phyloP scores from a whole-genome alignment of 2,888 invertebrate species.

The Marasmarcha lunaedactyla region DNA sequence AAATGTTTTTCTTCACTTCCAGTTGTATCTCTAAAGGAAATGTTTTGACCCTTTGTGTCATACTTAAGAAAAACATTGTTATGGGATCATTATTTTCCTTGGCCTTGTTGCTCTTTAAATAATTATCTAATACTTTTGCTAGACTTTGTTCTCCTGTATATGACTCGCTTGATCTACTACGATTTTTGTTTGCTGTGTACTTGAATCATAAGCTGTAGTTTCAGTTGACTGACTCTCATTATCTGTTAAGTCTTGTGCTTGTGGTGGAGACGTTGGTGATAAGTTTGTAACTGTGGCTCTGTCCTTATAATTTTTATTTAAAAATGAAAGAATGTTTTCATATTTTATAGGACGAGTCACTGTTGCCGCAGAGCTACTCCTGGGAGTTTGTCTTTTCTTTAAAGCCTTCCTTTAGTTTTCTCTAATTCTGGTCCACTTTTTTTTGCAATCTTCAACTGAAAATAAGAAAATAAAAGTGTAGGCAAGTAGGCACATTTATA shows the following conservation, averaged over 20 bases:
- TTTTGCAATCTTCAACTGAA: too few species aligned
- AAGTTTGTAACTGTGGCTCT: too few species aligned
- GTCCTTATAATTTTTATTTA: too few species aligned
- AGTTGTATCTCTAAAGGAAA: slow-evolving; percentile 10
- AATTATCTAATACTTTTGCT: slow-evolving; percentile 12
- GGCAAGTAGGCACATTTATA: too few species aligned
- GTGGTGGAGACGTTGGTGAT: slow-evolving; percentile 11
- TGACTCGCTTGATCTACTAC: slow-evolving; percentile 10
- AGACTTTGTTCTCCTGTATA: slow-evolving; percentile 10
- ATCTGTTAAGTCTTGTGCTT: slow-evolving; percentile 11
- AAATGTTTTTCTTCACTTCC: slow-evolving; percentile 7
- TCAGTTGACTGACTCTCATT: slow-evolving; percentile 11
- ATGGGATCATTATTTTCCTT: slow-evolving; percentile 12
- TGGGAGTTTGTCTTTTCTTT: slow-evolving; percentile 9
- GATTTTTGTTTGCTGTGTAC: slow-evolving; percentile 3
- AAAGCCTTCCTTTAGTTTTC: slow-evolving; percentile 9
- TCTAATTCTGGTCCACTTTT: too few species aligned
- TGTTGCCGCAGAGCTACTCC: too few species aligned
- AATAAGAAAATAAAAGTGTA: too few species aligned
- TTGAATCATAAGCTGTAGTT: slow-evolving; percentile 11
- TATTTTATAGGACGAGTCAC: too few species aligned
- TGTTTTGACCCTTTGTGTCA: slow-evolving; percentile 10
- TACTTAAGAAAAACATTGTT: slow-evolving; percentile 11
- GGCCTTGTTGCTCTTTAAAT: slow-evolving; percentile 11
- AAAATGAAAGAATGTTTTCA: too few species aligned